Evolutionary conservation across 2,888 invertebrate species (phyloP).

Genomic region (Pachydiplax longipennis): DNA sequence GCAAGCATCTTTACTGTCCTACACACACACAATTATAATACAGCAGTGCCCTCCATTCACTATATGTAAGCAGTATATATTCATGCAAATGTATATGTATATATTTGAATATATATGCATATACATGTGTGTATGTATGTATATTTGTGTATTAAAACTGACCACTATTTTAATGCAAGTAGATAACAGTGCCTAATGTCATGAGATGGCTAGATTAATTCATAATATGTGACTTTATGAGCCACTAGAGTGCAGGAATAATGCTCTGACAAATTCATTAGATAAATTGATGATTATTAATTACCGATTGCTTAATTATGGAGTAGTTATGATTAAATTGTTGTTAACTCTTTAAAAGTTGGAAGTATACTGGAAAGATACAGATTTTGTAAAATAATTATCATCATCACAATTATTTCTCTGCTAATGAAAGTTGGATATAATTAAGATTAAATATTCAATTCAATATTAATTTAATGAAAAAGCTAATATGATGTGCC

Average conservation of each 20-base stretch:
- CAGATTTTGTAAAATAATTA: not conserved
- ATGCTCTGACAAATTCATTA: not conserved
- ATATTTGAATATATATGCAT: too few species aligned
- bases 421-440: not conserved
- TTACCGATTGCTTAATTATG: not conserved
- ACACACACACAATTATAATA: not conserved
- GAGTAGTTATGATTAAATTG: constrained; percentile 5
- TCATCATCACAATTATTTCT: not conserved
- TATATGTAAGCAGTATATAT: not conserved
- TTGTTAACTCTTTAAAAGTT: not conserved
- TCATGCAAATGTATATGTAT: not conserved
- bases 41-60: constrained; percentile 33
- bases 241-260: not conserved
- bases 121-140: too few species aligned
- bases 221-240: not conserved
- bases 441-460: not conserved
- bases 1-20: not conserved
- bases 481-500: constrained; percentile 35
- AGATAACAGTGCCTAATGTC: constrained; percentile 32
- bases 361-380: not conserved
- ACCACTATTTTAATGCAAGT: constrained; percentile 37
- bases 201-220: constrained; percentile 23
- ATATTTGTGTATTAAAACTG: not conserved
- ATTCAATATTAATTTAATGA: not conserved
- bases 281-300: not conserved